These are phyloP conservation scores for Anthopleura sola DNA, from an alignment of 64 coral and sea anemone genomes.

Conservation along the genomic window DNA sequence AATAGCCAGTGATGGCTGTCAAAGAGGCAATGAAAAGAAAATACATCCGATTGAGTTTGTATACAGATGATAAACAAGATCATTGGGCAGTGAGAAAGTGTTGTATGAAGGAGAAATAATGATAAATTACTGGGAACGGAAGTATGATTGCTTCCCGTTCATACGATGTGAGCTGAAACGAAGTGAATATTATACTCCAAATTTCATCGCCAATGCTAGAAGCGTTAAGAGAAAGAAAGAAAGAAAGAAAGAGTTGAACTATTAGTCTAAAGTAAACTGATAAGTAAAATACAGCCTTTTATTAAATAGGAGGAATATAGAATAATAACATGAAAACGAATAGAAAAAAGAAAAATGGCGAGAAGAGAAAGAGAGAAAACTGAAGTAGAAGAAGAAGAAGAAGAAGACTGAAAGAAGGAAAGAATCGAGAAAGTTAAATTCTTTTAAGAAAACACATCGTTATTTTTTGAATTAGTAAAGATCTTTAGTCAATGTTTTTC, in stretches of 20 bases:
- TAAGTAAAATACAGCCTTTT: neutral
- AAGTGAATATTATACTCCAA: too few species aligned
- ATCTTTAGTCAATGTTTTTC: constrained; percentile 1
- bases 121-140: neutral
- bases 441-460: neutral
- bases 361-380: neutral
- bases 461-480: neutral
- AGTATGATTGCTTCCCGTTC: too few species aligned
- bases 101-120: neutral
- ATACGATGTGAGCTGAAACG: too few species aligned
- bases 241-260: neutral
- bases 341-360: neutral
- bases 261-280: neutral
- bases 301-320: neutral
- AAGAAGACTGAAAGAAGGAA: neutral
- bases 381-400: neutral
- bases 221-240: too few species aligned
- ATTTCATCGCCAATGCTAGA: too few species aligned
- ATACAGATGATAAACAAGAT: neutral
- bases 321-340: too few species aligned
- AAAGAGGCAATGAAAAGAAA: neutral
- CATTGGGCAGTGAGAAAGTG: neutral
- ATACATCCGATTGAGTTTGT: neutral
- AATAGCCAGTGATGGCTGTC: too few species aligned
- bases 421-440: neutral